Conservation (phyloP, 2,888 invertebrate genomes). For the Elmis aenea region DNA sequence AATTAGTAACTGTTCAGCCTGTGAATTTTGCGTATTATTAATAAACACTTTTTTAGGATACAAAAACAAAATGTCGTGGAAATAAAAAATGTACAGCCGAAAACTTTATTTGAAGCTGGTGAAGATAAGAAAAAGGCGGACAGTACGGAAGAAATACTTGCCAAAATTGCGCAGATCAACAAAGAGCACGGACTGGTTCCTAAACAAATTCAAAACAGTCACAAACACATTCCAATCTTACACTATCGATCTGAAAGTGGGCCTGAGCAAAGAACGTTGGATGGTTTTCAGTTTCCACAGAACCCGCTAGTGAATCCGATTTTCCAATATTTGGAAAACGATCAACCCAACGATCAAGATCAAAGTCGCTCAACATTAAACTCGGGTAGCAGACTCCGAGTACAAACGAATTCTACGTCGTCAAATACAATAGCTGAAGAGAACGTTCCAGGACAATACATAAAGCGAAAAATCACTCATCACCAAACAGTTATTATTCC, state of each 20-base stretch:
- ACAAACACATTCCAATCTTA: not conserved
- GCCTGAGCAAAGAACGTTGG: slow-evolving; percentile 7
- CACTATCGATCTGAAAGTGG: not conserved
- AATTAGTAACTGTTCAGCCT: too few relatives aligned
- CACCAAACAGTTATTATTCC: slow-evolving; percentile 38
- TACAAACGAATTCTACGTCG: slow-evolving; percentile 4
- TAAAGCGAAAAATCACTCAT: slow-evolving; percentile 42
- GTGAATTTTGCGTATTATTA: too few relatives aligned
- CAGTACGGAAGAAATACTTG: slow-evolving; percentile 54
- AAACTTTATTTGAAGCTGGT: too few relatives aligned
- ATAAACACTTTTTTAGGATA: slow-evolving; percentile 37
- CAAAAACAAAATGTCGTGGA: slow-evolving; percentile 31
- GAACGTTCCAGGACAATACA: slow-evolving; percentile 35
- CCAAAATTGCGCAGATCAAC: slow-evolving; percentile 54
- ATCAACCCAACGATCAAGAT: slow-evolving; percentile 11
- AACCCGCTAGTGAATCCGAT: slow-evolving; percentile 37
- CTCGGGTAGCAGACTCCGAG: too few relatives aligned
- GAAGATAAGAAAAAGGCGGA: too few relatives aligned
- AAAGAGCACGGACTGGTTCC: slow-evolving; percentile 43
- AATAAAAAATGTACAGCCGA: too few relatives aligned
- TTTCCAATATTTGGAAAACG: slow-evolving; percentile 34
- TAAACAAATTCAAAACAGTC: slow-evolving; percentile 2
- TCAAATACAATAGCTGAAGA: slow-evolving; percentile 26
- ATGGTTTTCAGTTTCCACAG: slow-evolving; percentile 30
- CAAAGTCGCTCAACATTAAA: slow-evolving; percentile 13